A percentile compares a stretch with the other conserved stretches of the same genome.
Conservation (phyloP, 2,797 vertebrate genomes). For the Orestias chungarensis region DNA sequence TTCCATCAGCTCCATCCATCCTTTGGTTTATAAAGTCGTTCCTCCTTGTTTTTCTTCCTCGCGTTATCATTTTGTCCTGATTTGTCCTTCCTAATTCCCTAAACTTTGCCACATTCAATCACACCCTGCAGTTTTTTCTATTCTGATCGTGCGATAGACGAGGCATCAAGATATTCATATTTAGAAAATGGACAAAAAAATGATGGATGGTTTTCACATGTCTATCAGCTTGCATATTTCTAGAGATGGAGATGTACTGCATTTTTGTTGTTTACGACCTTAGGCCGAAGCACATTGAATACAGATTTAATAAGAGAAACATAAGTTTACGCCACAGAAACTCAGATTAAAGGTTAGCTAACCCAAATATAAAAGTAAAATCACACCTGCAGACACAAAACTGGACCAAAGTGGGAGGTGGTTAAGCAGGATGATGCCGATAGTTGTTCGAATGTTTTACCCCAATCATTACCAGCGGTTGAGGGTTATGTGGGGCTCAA, state of each 20-base stretch:
- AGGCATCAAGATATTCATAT: no score
- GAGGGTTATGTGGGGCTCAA: no score
- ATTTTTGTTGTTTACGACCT: not conserved
- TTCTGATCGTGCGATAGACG: not conserved
- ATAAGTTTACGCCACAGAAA: no score
- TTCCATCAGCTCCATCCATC: slow-evolving; percentile 45
- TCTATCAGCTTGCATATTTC: not conserved
- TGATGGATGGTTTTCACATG: not conserved
- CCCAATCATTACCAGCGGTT: no score
- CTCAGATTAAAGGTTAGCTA: no score
- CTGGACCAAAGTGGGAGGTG: no score
- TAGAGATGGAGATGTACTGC: not conserved
- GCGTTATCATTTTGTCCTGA: slow-evolving; percentile 31
- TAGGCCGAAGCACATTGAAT: not conserved
- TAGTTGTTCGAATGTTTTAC: no score
- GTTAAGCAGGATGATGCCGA: no score
- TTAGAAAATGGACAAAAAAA: not conserved
- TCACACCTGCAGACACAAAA: no score
- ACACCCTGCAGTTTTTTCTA: not conserved
- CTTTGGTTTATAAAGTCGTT: slow-evolving; percentile 52
- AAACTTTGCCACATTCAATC: not conserved
- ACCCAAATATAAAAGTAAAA: no score
- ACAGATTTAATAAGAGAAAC: no score
- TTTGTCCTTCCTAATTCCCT: slow-evolving; percentile 7
- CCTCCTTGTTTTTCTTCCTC: slow-evolving; percentile 43